Conservation (phyloP, 2,113 vertebrate species). For the Lagenorhynchus albirostris region DNA sequence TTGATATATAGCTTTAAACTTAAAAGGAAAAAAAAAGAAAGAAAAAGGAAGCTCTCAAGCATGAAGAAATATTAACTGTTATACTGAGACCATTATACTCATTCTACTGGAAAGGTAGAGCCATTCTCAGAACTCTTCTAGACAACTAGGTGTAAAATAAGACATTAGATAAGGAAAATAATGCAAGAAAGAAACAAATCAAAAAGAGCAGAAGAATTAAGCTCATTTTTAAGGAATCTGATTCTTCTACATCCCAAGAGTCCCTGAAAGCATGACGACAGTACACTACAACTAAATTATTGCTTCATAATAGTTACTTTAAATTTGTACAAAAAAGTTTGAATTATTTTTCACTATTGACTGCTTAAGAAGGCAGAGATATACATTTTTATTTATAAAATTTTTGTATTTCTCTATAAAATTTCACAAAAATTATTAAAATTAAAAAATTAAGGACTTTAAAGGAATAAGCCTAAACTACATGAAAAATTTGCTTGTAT, state of each 20-base stretch:
- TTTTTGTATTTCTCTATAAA: not conserved
- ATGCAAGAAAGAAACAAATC: not conserved
- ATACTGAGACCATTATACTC: slow-evolving; percentile 4
- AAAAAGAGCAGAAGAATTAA: not conserved
- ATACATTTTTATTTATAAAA: not conserved
- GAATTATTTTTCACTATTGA: not conserved
- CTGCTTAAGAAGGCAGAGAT: not conserved
- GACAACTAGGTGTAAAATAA: not conserved
- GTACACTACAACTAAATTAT: not conserved
- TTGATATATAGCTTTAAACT: slow-evolving; percentile 70
- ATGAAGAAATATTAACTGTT: slow-evolving; percentile 60
- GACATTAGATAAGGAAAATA: not conserved
- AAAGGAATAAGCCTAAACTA: not conserved
- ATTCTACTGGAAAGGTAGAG: slow-evolving; percentile 25
- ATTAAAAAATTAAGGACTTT: not conserved
- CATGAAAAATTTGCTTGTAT: not conserved
- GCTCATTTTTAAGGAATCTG: not conserved
- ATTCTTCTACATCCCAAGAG: not conserved
- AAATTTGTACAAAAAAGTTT: not conserved
- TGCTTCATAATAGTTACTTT: not conserved
- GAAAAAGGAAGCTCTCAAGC: slow-evolving; percentile 60
- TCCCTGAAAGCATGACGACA: not conserved
- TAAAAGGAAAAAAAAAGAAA: slow-evolving; percentile 51
- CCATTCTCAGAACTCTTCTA: not conserved
- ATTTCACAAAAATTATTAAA: not conserved